Conservation (phyloP, 2,113 vertebrate genomes). For the Calidris pugnax region DNA sequence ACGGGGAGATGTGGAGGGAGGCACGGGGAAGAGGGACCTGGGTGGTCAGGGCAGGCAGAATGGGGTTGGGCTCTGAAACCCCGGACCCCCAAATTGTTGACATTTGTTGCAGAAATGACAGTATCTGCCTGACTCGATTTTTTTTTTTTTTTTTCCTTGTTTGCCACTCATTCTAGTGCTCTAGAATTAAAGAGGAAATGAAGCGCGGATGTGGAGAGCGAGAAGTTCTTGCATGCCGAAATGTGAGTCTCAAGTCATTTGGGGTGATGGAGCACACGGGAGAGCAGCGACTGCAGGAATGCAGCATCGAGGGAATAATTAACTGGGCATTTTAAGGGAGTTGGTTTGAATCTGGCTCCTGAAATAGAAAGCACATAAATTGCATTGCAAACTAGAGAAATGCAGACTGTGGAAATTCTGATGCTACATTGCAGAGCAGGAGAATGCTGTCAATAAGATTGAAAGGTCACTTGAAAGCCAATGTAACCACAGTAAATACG, state of each 20-base stretch:
- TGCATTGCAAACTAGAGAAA: not conserved
- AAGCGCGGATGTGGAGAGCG: conserved; percentile 55
- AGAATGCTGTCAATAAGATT: not conserved
- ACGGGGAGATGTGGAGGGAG: rapidly evolving
- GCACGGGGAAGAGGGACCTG: rapidly evolving
- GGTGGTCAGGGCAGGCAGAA: rapidly evolving
- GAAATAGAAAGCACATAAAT: not conserved
- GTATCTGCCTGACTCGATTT: not conserved
- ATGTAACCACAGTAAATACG: not conserved
- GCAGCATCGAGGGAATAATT: not conserved
- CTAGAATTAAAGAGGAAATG: conserved; percentile 56
- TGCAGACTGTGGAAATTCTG: not conserved
- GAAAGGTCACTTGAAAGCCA: not conserved
- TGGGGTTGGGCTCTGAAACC: rapidly evolving
- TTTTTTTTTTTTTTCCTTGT: not conserved
- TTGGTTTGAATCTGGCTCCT: not conserved
- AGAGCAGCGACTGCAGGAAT: not conserved
- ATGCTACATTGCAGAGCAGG: rapidly evolving
- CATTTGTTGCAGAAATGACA: too few relatives aligned
- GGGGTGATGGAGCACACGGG: not conserved
- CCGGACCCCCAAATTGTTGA: not conserved
- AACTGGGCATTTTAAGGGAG: not conserved
- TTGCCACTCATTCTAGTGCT: conserved; percentile 58
- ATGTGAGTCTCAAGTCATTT: conserved; percentile 22
- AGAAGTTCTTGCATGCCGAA: conserved; percentile 60